Percentiles rank a stretch among this genome's conserved stretches.
Evolutionary conservation across 2,888 invertebrate genomes (phyloP).

Genomic region (Eupithecia inturbata): DNA sequence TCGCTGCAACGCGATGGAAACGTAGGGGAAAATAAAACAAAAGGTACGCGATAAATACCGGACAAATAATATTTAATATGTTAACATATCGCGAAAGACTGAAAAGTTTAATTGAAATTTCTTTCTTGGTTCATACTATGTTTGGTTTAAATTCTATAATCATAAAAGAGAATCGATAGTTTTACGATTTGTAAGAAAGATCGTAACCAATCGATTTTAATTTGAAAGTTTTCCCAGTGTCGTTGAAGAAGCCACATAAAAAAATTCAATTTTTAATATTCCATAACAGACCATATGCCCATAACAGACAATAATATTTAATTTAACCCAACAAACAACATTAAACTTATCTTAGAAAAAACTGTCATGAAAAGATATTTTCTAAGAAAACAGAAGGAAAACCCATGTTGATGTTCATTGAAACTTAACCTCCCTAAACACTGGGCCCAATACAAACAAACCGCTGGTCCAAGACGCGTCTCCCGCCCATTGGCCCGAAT

Average conservation of each 20-base stretch:
- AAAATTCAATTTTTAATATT: too few relatives aligned
- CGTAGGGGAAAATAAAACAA: too few relatives aligned
- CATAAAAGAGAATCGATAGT: too few relatives aligned
- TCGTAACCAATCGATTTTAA: neutral
- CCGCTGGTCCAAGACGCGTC: neutral
- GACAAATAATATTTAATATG: too few relatives aligned
- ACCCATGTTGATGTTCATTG: neutral
- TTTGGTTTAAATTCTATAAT: too few relatives aligned
- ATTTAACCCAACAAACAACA: neutral
- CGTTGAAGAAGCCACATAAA: too few relatives aligned
- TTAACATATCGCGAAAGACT: too few relatives aligned
- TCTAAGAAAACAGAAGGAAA: neutral
- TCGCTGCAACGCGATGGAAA: too few relatives aligned
- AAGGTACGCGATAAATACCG: too few relatives aligned
- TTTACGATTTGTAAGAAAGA: neutral
- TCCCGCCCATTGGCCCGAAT: slow-evolving; percentile 21
- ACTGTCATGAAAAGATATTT: neutral
- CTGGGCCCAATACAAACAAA: neutral
- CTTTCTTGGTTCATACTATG: too few relatives aligned
- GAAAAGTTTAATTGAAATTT: too few relatives aligned
- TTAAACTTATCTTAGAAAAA: neutral
- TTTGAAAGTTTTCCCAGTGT: neutral
- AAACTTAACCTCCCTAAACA: neutral
- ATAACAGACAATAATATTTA: neutral
- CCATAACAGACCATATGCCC: too few relatives aligned